Evolutionary conservation across 2,797 vertebrate genomes (phyloP), one percentile per base, ranked within the genome.

Genomic region (Clarias pachynema): DNA sequence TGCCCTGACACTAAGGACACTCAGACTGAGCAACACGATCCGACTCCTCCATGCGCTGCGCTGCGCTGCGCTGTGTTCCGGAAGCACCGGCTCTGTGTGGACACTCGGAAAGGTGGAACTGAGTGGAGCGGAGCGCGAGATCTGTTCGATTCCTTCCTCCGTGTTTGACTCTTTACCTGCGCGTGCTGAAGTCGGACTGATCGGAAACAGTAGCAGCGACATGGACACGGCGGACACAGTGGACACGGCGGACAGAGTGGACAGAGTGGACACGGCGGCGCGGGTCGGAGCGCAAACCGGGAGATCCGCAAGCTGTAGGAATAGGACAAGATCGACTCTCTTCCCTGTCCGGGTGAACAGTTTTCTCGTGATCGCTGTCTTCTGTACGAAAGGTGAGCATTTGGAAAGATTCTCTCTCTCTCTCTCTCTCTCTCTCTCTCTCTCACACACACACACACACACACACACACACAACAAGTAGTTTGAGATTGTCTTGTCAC

Each of bases 381-480:
- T 95, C 87, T 93, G 83, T 90, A 83, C 93, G 44, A 91, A 94
- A 93, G 95, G 95, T 96, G 49, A 85, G 94, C 70, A 74, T 29
- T 8, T 34, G 14, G 31, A 29, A 24, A 29, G 34, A 1, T 59
- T 57, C 34, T 1, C 40, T 44, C 40, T 44, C 7, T 44, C 4
- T 37, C 37, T 5, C 37, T 37, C 37, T 37, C 37, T 37, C 37
- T 37, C 37, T 37, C 37, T 37, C 37, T 37, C 40, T 44, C 44
- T 10, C 44, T 10, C 53, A 44, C 24, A 65, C 6, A 68, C 78
- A 20, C 12, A 49, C 31, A 63, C 31, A 53, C 78, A 4, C 69
- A 72, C 31, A 63, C 31, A 53, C 78, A 4, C 69, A 72, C 4
- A 56, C 85, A 63, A 86, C 85, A 86, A 83, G 74, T 83, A 83